phyloP scores from a whole-genome alignment of 2,113 vertebrate genomes.

The Dicaeum eximium region DNA sequence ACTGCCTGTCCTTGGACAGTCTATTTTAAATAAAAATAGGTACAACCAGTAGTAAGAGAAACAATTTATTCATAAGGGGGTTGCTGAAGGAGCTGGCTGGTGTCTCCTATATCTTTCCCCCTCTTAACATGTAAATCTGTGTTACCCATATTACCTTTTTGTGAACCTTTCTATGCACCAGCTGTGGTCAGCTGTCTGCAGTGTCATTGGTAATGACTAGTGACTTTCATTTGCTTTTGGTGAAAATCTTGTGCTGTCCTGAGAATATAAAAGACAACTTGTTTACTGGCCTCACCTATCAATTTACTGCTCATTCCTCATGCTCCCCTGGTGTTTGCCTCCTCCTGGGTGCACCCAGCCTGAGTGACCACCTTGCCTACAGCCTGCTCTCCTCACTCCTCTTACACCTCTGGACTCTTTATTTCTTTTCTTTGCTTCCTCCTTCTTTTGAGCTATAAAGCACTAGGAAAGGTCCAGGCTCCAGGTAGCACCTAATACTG shows the following conservation, averaged over 20 bases:
- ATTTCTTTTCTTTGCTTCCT: neutral
- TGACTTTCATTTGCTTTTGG: neutral
- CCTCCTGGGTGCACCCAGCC: neutral
- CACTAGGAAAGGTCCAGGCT: neutral
- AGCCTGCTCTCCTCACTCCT: neutral
- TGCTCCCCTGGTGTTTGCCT: neutral
- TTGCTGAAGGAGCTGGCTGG: neutral
- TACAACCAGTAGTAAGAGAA: neutral
- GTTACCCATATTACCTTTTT: neutral
- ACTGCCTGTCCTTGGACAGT: neutral
- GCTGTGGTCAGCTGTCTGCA: neutral
- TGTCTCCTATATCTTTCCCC: neutral
- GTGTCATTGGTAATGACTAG: neutral
- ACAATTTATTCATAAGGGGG: neutral
- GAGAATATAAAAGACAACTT: neutral
- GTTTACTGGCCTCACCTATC: rapidly evolving
- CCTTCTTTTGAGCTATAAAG: neutral
- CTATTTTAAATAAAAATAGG: neutral
- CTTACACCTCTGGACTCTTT: neutral
- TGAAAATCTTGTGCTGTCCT: neutral
- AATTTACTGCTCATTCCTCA: rapidly evolving
- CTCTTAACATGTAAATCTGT: neutral
- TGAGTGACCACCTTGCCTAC: neutral
- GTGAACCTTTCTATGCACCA: neutral
- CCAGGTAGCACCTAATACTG: neutral